Conservation (phyloP, 2,113 vertebrate species). For the Microcebus murinus region DNA sequence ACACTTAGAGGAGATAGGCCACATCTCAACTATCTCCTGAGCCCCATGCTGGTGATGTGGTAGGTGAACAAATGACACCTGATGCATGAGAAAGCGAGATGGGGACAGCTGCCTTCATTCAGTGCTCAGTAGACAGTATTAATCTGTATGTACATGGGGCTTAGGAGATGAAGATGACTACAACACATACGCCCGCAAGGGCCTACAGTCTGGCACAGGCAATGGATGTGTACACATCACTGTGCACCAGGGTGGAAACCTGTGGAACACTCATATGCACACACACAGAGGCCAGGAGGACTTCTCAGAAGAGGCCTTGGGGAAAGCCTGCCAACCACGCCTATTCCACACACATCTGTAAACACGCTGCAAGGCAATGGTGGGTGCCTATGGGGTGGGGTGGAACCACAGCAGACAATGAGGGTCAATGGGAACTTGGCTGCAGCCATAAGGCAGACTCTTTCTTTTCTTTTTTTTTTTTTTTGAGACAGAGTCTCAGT, state of each 20-base stretch:
- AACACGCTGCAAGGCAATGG: accelerated
- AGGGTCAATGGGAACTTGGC: neutral
- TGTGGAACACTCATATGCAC: accelerated
- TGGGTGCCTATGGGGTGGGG: accelerated
- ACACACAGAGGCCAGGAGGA: neutral
- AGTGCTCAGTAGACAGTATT: neutral
- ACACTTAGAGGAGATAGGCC: neutral
- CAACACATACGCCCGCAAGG: neutral
- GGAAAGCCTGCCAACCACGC: neutral
- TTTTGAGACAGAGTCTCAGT: too few species aligned
- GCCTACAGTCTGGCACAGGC: neutral
- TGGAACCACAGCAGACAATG: accelerated
- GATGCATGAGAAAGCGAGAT: neutral
- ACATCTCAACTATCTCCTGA: neutral
- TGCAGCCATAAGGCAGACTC: too few species aligned
- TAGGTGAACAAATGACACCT: neutral
- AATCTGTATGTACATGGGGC: neutral
- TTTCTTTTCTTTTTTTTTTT: too few species aligned
- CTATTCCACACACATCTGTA: accelerated
- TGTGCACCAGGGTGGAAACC: neutral
- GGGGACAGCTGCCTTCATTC: neutral
- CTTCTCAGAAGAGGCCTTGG: neutral
- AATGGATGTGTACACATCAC: neutral
- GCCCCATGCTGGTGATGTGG: neutral
- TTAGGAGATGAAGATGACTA: neutral